phyloP scores from a whole-genome alignment of 2,797 vertebrate genomes.

The Ptychadena robeensis region DNA sequence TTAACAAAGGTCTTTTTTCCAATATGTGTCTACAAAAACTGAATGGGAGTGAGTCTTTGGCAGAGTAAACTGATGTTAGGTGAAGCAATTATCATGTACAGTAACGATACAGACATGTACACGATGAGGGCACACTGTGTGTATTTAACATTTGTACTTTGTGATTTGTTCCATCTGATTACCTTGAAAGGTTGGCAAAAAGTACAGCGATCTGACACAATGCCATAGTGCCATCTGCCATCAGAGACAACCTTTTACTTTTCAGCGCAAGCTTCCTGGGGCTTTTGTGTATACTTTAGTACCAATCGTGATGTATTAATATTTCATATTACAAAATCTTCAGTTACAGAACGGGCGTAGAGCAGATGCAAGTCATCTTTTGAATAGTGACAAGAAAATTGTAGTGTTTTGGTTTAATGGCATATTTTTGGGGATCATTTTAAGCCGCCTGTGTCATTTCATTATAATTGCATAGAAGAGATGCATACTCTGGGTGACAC shows the following conservation, averaged over 20 bases:
- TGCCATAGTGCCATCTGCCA: not conserved
- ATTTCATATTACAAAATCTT: constrained; percentile 1
- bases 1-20: too few relatives aligned
- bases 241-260: not conserved
- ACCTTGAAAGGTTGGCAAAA: not conserved
- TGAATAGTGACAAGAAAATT: constrained; percentile 38
- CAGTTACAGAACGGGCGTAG: not conserved
- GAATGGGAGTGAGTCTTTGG: too few relatives aligned
- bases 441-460: constrained; percentile 27
- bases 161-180: not conserved
- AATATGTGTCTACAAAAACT: too few relatives aligned
- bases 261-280: not conserved
- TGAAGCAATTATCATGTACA: not conserved
- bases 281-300: not conserved
- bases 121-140: not conserved
- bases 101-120: not conserved
- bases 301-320: not conserved
- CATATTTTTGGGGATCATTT: constrained; percentile 25
- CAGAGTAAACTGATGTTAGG: too few relatives aligned
- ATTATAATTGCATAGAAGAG: constrained; percentile 18
- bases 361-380: not conserved
- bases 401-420: constrained; percentile 20
- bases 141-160: not conserved
- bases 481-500: constrained; percentile 24
- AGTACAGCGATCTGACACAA: too few relatives aligned